Evolutionary conservation across 64 coral and sea anemone species (phyloP).

Genomic region (Montipora sp.): DNA sequence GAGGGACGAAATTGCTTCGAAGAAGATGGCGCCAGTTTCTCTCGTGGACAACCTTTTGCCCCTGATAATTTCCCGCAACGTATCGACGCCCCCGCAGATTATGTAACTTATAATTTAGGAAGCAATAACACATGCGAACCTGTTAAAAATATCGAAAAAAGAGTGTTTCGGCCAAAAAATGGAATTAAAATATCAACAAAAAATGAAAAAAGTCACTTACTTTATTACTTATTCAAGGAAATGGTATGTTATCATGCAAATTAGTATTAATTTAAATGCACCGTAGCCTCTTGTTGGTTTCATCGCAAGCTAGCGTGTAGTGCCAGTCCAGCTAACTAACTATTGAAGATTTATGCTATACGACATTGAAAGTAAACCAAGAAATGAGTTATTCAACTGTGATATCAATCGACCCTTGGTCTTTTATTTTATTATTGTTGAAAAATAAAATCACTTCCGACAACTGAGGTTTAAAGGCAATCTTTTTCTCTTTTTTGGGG

Average conservation of each 20-base stretch:
- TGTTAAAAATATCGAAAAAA: constrained; percentile 12
- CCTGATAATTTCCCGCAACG: constrained; percentile 63
- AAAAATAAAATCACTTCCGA: no score
- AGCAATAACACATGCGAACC: constrained; percentile 33
- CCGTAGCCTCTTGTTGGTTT: not conserved
- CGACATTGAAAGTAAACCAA: not conserved
- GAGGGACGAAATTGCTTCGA: constrained; percentile 60
- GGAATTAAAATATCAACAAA: not conserved
- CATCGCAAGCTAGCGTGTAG: not conserved
- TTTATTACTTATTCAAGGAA: not conserved
- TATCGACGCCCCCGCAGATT: constrained; percentile 90
- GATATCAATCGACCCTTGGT: no score
- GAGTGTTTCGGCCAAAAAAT: not conserved
- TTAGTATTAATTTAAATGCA: not conserved
- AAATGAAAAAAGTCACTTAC: not conserved
- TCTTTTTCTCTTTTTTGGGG: not conserved
- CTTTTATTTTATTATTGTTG: no score
- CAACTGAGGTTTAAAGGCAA: not conserved
- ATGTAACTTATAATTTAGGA: constrained; percentile 60
- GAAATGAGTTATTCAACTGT: not conserved
- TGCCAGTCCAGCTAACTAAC: not conserved
- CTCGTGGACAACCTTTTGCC: constrained; percentile 88
- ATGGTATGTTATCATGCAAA: not conserved
- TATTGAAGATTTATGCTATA: not conserved
- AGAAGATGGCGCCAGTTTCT: constrained; percentile 98